A percentile compares a stretch with the other conserved stretches of the same genome.
Evolutionary conservation across 2,797 vertebrate genomes (phyloP).

Genomic region (Chanos chanos): DNA sequence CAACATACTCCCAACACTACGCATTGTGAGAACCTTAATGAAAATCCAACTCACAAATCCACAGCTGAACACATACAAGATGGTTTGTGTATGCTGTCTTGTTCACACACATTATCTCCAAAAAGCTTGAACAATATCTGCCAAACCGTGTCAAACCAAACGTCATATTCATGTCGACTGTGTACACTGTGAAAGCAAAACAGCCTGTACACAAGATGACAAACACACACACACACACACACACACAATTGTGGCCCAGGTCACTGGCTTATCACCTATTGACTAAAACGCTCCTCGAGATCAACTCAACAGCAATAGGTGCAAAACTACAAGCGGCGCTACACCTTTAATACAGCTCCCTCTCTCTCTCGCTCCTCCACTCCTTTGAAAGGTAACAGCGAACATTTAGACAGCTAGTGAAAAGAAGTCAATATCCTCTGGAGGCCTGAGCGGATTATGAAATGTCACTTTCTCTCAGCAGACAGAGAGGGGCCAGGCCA

Average conservation of each 20-base stretch:
- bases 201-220: neutral
- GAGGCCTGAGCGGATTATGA: constrained; percentile 58
- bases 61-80: neutral
- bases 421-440: constrained; percentile 54
- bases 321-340: constrained; percentile 42
- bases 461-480: constrained; percentile 53
- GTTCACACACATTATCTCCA: constrained; percentile 3
- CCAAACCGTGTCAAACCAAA: constrained; percentile 12
- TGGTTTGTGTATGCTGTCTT: neutral
- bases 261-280: constrained; percentile 23
- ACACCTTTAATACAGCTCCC: constrained; percentile 11
- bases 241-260: too few relatives aligned
- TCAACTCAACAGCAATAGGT: constrained; percentile 15
- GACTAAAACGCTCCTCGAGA: constrained; percentile 5
- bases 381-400: constrained; percentile 43
- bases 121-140: constrained; percentile 49
- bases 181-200: neutral
- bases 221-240: too few relatives aligned
- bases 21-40: constrained; percentile 5
- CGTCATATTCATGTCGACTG: neutral
- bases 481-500: constrained; percentile 23
- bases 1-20: constrained; percentile 3
- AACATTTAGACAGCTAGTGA: constrained; percentile 35
- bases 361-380: constrained; percentile 16
- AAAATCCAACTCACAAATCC: constrained; percentile 11